These are phyloP conservation scores for Drosophila ohnishii DNA, from an alignment of 1,140 invertebrate species.

Conservation along the genomic window DNA sequence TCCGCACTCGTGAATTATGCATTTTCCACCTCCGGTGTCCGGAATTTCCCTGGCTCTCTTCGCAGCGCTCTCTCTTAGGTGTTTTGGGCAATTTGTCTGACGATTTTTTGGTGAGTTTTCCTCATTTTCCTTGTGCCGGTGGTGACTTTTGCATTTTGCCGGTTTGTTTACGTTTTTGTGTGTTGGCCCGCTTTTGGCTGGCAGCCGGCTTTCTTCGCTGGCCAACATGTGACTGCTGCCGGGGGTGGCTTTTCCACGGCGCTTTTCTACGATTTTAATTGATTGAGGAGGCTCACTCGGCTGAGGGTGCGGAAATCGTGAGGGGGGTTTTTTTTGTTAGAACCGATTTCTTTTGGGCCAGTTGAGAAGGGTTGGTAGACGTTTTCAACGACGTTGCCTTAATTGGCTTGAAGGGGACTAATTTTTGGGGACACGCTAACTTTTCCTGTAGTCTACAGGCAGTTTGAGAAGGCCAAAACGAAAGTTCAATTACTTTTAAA, in stretches of 20 bases:
- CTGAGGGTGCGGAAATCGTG: conserved; percentile 19
- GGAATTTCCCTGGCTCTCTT: conserved; percentile 45
- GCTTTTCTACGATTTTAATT: conserved; percentile 33
- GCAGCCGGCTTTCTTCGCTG: conserved; percentile 59
- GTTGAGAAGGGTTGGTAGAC: conserved; percentile 23
- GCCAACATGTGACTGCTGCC: conserved; percentile 52
- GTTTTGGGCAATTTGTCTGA: conserved; percentile 13
- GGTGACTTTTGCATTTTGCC: conserved; percentile 70
- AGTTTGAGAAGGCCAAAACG: neutral
- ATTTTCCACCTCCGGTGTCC: conserved; percentile 23
- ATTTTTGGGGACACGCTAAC: neutral
- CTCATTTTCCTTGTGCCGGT: conserved; percentile 27
- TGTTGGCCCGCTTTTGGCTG: conserved; percentile 44
- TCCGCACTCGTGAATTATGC: conserved; percentile 27
- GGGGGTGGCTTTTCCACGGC: conserved; percentile 26
- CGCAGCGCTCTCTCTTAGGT: conserved; percentile 17
- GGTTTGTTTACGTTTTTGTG: conserved; percentile 80
- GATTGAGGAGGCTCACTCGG: conserved; percentile 21
- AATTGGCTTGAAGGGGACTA: conserved; percentile 9
- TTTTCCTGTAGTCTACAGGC: neutral
- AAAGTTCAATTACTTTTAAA: neutral
- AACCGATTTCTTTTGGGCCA: conserved; percentile 4
- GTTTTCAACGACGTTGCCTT: conserved; percentile 5
- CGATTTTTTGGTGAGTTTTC: conserved; percentile 57
- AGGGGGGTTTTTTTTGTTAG: neutral